Evolutionary conservation across 2,888 invertebrate genomes (phyloP).

Genomic region (Agrotis ipsilon): DNA sequence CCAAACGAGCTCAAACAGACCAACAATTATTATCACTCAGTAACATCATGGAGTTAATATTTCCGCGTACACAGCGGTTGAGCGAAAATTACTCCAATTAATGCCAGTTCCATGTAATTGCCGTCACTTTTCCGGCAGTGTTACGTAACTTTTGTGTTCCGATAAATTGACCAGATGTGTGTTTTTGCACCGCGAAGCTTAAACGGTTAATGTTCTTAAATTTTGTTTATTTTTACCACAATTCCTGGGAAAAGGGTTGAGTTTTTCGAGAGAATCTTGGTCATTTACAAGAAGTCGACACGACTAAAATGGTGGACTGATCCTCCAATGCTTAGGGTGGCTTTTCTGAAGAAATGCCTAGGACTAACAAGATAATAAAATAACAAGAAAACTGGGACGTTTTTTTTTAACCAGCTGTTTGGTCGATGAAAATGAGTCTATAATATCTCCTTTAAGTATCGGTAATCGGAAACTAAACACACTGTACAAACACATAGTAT

Average conservation of each 20-base stretch:
- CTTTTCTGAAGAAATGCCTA: too few relatives aligned
- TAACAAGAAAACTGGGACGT: too few relatives aligned
- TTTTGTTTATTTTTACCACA: neutral
- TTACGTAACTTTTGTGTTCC: constrained; percentile 31
- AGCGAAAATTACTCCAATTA: constrained; percentile 56
- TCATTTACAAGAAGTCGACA: neutral
- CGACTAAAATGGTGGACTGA: neutral
- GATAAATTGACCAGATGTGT: constrained; percentile 45
- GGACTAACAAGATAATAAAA: too few relatives aligned
- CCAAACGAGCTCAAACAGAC: constrained; percentile 23
- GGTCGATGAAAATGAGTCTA: too few relatives aligned
- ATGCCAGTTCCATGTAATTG: constrained; percentile 53
- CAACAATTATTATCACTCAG: constrained; percentile 7
- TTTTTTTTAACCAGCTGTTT: too few relatives aligned
- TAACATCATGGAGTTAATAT: constrained; percentile 50
- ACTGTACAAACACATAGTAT: too few relatives aligned
- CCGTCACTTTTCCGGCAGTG: constrained; percentile 49
- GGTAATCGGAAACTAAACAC: too few relatives aligned
- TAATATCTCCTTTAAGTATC: too few relatives aligned
- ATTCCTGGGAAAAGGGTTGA: neutral
- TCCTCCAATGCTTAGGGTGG: too few relatives aligned
- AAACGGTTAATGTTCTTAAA: constrained; percentile 21
- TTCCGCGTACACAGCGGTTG: constrained; percentile 43
- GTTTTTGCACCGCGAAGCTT: constrained; percentile 34
- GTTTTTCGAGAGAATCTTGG: neutral